A percentile compares a stretch with the other conserved stretches of the same genome.
These are phyloP conservation scores for Diuraphis noxia DNA, from an alignment of 1,140 invertebrate species.

Conservation along the genomic window DNA sequence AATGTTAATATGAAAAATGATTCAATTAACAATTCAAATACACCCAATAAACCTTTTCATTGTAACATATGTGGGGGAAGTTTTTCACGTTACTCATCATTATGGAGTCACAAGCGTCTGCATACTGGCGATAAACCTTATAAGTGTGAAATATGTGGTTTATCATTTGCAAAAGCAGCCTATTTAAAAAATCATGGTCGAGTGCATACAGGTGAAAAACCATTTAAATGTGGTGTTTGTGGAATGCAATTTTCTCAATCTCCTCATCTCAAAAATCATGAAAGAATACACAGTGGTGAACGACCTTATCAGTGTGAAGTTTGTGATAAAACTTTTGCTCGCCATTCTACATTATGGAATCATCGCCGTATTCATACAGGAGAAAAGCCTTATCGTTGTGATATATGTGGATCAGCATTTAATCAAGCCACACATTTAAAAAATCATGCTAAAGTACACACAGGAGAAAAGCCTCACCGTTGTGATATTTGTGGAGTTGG, in stretches of 20 bases:
- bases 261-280: conserved; percentile 90
- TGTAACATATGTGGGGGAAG: conserved; percentile 80
- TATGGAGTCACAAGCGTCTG: conserved; percentile 83
- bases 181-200: conserved; percentile 90
- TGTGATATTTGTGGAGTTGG: conserved; percentile 87
- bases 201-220: conserved; percentile 79
- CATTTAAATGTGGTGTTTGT: conserved; percentile 84
- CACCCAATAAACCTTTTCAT: conserved; percentile 77
- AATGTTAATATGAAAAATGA: conserved; percentile 57
- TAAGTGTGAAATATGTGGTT: conserved; percentile 88
- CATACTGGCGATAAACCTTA: conserved; percentile 88
- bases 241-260: conserved; percentile 87
- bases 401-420: conserved; percentile 80
- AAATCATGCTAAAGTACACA: conserved; percentile 74
- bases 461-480: conserved; percentile 60
- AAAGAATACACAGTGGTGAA: conserved; percentile 87
- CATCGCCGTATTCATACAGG: conserved; percentile 93
- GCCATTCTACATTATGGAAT: conserved; percentile 85
- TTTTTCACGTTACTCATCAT: conserved; percentile 70
- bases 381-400: conserved; percentile 84
- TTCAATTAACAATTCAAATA: conserved; percentile 52
- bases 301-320: conserved; percentile 89
- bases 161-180: conserved; percentile 88
- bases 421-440: conserved; percentile 86
- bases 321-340: conserved; percentile 86